A percentile compares a stretch with the other conserved stretches of the same genome.
Evolutionary conservation across 37 sponge, comb jelly and placozoan genomes (phyloP).

Genomic region (Halichondria panicea): DNA sequence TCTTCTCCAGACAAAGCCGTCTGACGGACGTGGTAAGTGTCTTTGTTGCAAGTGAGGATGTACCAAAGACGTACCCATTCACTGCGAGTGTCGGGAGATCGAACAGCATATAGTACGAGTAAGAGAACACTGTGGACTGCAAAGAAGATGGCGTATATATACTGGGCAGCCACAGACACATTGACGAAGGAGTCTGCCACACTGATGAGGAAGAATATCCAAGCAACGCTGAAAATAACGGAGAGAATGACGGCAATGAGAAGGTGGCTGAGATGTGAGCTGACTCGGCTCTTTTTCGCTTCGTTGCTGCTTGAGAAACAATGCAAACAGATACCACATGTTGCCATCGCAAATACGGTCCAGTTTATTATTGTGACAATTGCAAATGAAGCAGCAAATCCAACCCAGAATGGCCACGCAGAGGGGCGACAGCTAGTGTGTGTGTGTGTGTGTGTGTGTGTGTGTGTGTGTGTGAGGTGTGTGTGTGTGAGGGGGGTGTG

Average conservation of each 20-base stretch:
- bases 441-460: background rate
- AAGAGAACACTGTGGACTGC: slow-evolving; percentile 36
- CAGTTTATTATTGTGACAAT: slow-evolving; percentile 59
- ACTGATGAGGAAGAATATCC: slow-evolving; percentile 47
- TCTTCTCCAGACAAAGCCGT: too few species aligned
- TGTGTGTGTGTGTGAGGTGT: background rate
- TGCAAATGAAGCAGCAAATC: slow-evolving; percentile 47
- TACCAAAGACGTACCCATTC: slow-evolving; percentile 26
- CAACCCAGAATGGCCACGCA: slow-evolving; percentile 53
- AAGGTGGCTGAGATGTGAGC: slow-evolving; percentile 1
- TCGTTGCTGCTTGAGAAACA: background rate
- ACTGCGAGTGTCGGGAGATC: slow-evolving; percentile 28
- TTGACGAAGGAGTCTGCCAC: background rate
- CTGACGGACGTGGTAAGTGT: slow-evolving; percentile 12
- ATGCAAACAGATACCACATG: background rate
- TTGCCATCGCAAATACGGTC: slow-evolving; percentile 37
- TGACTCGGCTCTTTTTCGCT: background rate
- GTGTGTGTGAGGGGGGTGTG: background rate
- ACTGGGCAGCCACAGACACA: slow-evolving; percentile 24
- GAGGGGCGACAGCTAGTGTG: slow-evolving; percentile 46
- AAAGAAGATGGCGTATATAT: slow-evolving; percentile 57
- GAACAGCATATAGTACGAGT: slow-evolving; percentile 26
- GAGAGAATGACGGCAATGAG: slow-evolving; percentile 47
- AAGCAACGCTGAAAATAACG: slow-evolving; percentile 54
- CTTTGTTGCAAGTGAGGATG: slow-evolving; percentile 15